A percentile compares a stretch with the other conserved stretches of the same genome.
Evolutionary conservation across 2,888 invertebrate genomes (phyloP).

Genomic region (Hypercompe scribonia): DNA sequence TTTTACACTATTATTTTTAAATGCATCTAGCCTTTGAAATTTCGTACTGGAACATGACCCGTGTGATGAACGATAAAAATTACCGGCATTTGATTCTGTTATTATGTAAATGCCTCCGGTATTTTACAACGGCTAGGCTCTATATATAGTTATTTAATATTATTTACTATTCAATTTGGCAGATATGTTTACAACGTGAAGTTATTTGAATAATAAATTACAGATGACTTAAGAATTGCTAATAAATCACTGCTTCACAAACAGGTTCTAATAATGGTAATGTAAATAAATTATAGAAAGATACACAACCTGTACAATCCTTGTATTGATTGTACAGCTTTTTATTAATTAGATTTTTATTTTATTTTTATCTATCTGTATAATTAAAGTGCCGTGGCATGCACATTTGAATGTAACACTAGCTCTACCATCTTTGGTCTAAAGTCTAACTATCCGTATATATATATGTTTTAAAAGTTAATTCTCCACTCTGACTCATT

Average conservation of each 20-base stretch:
- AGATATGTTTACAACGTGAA: not conserved
- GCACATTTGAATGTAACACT: no score
- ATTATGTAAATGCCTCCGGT: conserved; percentile 57
- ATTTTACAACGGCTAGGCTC: conserved; percentile 21
- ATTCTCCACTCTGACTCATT: no score
- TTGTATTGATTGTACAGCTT: not conserved
- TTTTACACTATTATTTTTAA: not conserved
- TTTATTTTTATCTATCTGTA: no score
- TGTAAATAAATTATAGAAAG: not conserved
- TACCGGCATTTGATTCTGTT: conserved; percentile 56
- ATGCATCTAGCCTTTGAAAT: not conserved
- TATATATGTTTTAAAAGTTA: no score
- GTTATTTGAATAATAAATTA: not conserved
- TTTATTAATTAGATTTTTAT: no score
- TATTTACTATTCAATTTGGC: no score
- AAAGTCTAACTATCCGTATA: no score
- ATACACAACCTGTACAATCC: not conserved
- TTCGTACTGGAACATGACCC: not conserved
- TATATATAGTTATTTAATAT: conserved; percentile 38
- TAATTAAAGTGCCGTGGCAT: no score
- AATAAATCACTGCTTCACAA: not conserved
- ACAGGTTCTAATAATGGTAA: not conserved
- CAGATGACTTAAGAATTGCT: not conserved
- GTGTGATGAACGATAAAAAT: conserved; percentile 42
- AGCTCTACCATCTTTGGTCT: no score